Base-by-base conservation (phyloP, 2,888 invertebrate species). In the Tipula confusa region DNA sequence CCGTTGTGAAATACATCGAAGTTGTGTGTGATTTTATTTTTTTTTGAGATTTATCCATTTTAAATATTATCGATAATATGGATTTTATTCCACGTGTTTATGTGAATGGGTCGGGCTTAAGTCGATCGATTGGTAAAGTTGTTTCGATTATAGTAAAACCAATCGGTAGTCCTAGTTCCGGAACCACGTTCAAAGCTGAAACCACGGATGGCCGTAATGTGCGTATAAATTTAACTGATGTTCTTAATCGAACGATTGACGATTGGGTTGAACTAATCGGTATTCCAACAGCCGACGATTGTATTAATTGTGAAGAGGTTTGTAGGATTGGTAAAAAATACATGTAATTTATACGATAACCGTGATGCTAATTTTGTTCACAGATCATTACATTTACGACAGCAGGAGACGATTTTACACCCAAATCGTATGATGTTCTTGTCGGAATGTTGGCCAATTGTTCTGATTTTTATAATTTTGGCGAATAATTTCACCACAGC, bases 201-300 rank as follows among this genome's bases (percentile, higher is more conserved):
- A 83, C 85, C 0, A 83, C 84, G 0, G 85, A 85, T 82, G 82
- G 36, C 24, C 38, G 7, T 11, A 82, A 83, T 43, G 48, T 83
- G 28, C 83, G 82, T 4, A n/a, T 82, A 2, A 82, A 33, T 29
- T 33, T 82, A 18, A 7, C 82, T 0, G 18, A 24, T 9, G 83
- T 84, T 18, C 15, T 85, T 1, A 84, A 83, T 83, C n/a, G n/a
- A n/a, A n/a, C n/a, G n/a, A n/a, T n/a, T n/a, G n/a, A n/a, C n/a
- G n/a, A n/a, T n/a, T n/a, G n/a, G n/a, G 33, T 83, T 18, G 83
- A 83, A 29, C n/a, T 84, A 2, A 64, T 83, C 36, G 84, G 84
- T 9, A 43, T 64, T 15, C 81, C 83, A 83, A 38, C 13, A 18
- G 4, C 18, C 6, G 83, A 38, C 6, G 38, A 28, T 15, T 13